A percentile compares a stretch with the other conserved stretches of the same genome.
phyloP scores from a whole-genome alignment of 2,888 invertebrate species.

The Petrolisthes cinctipes region DNA sequence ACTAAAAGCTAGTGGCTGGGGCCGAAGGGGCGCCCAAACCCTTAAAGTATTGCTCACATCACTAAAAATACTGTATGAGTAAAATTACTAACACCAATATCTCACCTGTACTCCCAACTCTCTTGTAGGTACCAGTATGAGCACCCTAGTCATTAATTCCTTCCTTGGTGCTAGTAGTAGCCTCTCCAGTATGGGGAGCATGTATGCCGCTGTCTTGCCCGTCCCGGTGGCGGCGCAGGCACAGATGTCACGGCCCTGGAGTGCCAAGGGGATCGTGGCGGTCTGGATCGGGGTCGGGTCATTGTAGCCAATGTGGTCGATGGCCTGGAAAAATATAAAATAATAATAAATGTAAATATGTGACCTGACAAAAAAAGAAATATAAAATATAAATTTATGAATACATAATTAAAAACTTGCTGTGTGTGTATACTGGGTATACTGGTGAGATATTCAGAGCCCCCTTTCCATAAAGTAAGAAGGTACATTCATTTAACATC shows the following conservation, averaged over 20 bases:
- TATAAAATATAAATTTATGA: neutral
- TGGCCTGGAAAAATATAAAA: conserved; percentile 73
- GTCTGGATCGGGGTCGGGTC: conserved; percentile 98
- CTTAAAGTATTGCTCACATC: too few species aligned
- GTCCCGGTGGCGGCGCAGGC: conserved; percentile 99
- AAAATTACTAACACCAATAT: neutral
- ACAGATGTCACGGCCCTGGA: conserved; percentile 94
- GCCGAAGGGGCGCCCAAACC: too few species aligned
- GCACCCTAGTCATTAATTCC: conserved; percentile 80
- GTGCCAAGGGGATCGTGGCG: conserved; percentile 92
- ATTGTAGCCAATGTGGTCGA: conserved; percentile 87
- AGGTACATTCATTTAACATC: too few species aligned
- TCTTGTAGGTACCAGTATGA: conserved; percentile 95
- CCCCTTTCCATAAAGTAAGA: too few species aligned
- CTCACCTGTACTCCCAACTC: conserved; percentile 90
- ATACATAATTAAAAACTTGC: neutral
- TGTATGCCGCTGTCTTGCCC: conserved; percentile 98
- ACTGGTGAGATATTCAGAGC: too few species aligned
- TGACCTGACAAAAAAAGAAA: neutral
- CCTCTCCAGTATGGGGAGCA: conserved; percentile 95
- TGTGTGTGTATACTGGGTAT: too few species aligned
- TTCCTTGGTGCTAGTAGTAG: conserved; percentile 86
- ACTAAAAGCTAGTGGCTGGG: too few species aligned
- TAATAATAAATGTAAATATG: neutral
- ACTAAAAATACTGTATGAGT: neutral